phyloP scores from a whole-genome alignment of 2,888 invertebrate species.

The Erebia epiphron region DNA sequence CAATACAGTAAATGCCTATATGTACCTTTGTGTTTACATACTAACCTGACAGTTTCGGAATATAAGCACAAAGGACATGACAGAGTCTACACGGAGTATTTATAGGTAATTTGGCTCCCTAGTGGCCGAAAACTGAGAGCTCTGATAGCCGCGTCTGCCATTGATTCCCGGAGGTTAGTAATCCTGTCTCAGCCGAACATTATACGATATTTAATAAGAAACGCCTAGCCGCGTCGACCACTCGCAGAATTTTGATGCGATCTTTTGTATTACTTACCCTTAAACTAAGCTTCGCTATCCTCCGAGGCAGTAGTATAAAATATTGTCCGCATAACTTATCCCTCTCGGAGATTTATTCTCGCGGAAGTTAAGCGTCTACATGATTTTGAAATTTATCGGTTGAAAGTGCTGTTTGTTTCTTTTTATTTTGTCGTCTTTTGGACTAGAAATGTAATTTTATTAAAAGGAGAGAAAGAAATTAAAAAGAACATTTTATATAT shows the following conservation, averaged over 20 bases:
- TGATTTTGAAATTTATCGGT: conserved; percentile 38
- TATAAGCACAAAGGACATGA: background rate
- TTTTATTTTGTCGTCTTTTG: conserved; percentile 22
- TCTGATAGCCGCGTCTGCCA: background rate
- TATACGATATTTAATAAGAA: conserved; percentile 58
- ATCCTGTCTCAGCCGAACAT: conserved; percentile 46
- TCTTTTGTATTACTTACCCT: conserved; percentile 58
- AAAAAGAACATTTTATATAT: background rate
- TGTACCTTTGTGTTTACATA: too few species aligned
- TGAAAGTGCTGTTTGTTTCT: conserved; percentile 28
- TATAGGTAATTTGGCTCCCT: conserved; percentile 7
- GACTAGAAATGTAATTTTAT: conserved; percentile 15
- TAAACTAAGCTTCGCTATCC: conserved; percentile 56
- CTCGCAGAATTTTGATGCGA: conserved; percentile 57
- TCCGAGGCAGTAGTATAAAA: conserved; percentile 55
- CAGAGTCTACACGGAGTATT: background rate
- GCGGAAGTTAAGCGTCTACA: conserved; percentile 36
- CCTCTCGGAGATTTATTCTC: conserved; percentile 42
- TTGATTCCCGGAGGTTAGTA: conserved; percentile 36
- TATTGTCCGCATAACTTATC: conserved; percentile 57
- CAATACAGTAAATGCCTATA: too few species aligned
- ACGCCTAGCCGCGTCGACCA: conserved; percentile 40
- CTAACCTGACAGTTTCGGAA: background rate
- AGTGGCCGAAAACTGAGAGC: background rate
- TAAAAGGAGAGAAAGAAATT: conserved; percentile 13